phyloP scores from a whole-genome alignment of 2,888 invertebrate genomes.

The Idaea straminata region DNA sequence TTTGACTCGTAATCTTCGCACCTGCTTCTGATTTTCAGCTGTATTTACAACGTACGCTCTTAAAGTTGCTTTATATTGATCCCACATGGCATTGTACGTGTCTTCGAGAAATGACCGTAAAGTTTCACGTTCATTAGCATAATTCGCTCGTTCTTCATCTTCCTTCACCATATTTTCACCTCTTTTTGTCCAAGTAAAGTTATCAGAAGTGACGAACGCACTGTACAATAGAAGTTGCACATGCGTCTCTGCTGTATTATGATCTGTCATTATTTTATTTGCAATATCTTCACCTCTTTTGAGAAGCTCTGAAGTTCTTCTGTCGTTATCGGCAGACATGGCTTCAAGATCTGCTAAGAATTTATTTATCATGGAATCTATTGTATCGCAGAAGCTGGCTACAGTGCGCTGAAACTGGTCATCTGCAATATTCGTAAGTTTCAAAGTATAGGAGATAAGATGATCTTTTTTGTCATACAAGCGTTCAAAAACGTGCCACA shows the following conservation, averaged over 20 bases:
- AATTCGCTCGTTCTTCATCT: slow-evolving; percentile 64
- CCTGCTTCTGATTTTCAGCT: slow-evolving; percentile 65
- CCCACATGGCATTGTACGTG: slow-evolving; percentile 60
- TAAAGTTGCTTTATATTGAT: slow-evolving; percentile 62
- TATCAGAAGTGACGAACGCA: slow-evolving; percentile 56
- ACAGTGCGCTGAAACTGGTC: slow-evolving; percentile 83
- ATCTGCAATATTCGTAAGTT: slow-evolving; percentile 81
- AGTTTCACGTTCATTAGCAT: slow-evolving; percentile 53
- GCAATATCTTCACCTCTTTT: slow-evolving; percentile 49
- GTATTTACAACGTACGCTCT: slow-evolving; percentile 60
- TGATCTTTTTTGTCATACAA: slow-evolving; percentile 80
- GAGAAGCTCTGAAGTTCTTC: slow-evolving; percentile 45
- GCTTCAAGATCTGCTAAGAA: slow-evolving; percentile 59
- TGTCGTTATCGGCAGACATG: slow-evolving; percentile 53
- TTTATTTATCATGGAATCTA: slow-evolving; percentile 81
- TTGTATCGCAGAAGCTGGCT: slow-evolving; percentile 81
- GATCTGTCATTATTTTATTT: slow-evolving; percentile 45
- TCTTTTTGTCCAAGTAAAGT: slow-evolving; percentile 58
- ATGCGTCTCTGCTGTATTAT: slow-evolving; percentile 64
- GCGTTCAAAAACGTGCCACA: slow-evolving; percentile 77
- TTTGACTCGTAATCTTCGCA: slow-evolving; percentile 62
- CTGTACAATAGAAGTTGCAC: slow-evolving; percentile 63
- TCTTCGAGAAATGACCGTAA: slow-evolving; percentile 63
- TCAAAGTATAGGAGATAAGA: slow-evolving; percentile 76
- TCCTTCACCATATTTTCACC: slow-evolving; percentile 69